Evolutionary conservation across 2,113 vertebrate species (phyloP).

Genomic region (Planiliza haematocheilus): DNA sequence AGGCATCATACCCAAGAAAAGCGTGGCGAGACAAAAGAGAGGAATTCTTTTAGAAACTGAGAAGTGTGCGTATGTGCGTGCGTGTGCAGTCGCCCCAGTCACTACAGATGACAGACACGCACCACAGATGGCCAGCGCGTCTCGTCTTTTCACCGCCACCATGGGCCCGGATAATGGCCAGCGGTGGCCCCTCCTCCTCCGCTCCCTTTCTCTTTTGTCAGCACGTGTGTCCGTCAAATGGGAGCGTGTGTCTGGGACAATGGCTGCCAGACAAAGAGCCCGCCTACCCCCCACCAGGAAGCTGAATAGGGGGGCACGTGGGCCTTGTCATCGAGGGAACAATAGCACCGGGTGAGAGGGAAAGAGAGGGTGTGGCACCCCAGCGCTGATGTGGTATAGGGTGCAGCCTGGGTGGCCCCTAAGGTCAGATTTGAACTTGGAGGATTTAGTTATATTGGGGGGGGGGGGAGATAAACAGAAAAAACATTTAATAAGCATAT

Average conservation of each 20-base stretch:
- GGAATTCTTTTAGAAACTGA: conserved; percentile 59
- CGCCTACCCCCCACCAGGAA: conserved; percentile 72
- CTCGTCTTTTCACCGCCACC: conserved; percentile 80
- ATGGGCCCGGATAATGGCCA: conserved; percentile 75
- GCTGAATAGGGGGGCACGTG: conserved; percentile 83
- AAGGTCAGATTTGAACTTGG: conserved; percentile 44
- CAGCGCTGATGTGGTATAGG: conserved; percentile 8
- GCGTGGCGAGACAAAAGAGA: conserved; percentile 63
- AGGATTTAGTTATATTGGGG: conserved; percentile 5
- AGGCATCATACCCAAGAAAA: conserved; percentile 46
- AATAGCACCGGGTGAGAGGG: conserved; percentile 60
- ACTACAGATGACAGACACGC: conserved; percentile 77
- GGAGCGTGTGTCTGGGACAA: conserved; percentile 84
- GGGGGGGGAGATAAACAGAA: not conserved
- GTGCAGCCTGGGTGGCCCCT: conserved; percentile 62
- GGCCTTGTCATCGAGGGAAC: conserved; percentile 78
- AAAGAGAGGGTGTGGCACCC: conserved; percentile 63
- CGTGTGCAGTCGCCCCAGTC: conserved; percentile 27
- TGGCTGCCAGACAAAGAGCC: conserved; percentile 79
- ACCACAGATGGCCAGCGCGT: conserved; percentile 85
- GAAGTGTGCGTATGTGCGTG: conserved; percentile 39
- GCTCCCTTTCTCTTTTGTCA: conserved; percentile 79
- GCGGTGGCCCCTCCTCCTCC: conserved; percentile 66
- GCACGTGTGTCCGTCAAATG: conserved; percentile 83
- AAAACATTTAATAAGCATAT: too few species aligned